Conservation (phyloP, 2,113 vertebrate species). For the Oreocharis arfaki region DNA sequence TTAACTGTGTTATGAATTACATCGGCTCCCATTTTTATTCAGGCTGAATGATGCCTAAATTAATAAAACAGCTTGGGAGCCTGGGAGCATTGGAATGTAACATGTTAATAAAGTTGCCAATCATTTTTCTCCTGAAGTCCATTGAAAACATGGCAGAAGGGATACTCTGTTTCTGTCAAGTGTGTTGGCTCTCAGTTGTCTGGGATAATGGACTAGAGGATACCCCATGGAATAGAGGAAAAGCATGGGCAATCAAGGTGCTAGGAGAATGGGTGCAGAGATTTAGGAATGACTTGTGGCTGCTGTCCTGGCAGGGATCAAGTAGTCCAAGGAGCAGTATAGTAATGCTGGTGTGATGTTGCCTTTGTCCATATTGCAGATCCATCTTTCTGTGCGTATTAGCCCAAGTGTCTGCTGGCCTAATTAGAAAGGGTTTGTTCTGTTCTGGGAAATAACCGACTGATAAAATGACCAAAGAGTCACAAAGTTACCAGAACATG, state of each 20-base stretch:
- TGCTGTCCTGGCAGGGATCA: not conserved
- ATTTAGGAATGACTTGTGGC: not conserved
- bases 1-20: not conserved
- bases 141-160: not conserved
- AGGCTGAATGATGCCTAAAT: not conserved
- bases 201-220: not conserved
- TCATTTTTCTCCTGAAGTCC: not conserved
- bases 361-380: not conserved
- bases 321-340: not conserved
- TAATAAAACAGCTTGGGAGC: not conserved
- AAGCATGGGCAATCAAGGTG: fast-evolving
- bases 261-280: not conserved
- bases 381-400: fast-evolving
- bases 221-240: fast-evolving
- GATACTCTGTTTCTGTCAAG: not conserved
- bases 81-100: not conserved
- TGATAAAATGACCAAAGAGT: not conserved
- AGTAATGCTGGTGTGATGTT: not conserved
- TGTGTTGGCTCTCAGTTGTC: not conserved
- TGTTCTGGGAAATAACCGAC: not conserved
- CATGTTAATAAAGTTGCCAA: not conserved
- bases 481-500: fast-evolving
- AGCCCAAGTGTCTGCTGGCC: not conserved
- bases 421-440: not conserved
- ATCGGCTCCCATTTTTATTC: not conserved